Conservation (phyloP, 1,140 invertebrate species). For the Papilio aristodemus region DNA sequence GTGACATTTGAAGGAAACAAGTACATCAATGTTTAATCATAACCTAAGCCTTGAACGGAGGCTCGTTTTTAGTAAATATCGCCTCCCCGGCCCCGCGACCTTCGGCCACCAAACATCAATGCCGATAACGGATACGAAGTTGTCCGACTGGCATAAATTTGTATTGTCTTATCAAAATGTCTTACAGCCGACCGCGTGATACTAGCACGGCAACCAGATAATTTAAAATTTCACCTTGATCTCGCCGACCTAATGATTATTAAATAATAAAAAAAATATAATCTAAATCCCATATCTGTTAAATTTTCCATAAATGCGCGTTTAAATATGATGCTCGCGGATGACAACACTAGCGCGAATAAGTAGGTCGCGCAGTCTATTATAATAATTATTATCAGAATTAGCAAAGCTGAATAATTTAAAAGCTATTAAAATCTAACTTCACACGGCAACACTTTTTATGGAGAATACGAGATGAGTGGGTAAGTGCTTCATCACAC, state of each 20-base stretch:
- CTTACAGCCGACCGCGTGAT: conserved; percentile 55
- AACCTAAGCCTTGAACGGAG: conserved; percentile 25
- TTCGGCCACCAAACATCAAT: conserved; percentile 67
- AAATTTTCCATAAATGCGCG: conserved; percentile 10
- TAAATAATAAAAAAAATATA: conserved; percentile 25
- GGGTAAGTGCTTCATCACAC: too few species aligned
- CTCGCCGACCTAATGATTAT: conserved; percentile 43
- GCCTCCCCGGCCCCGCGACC: conserved; percentile 61
- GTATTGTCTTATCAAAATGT: conserved; percentile 76
- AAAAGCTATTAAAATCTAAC: background rate
- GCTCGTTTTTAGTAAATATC: conserved; percentile 27
- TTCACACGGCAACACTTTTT: background rate
- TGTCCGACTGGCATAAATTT: conserved; percentile 77
- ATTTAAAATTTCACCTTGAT: conserved; percentile 56
- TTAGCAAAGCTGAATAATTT: conserved; percentile 18
- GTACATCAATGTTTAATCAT: background rate
- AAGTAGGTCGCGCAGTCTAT: conserved; percentile 16
- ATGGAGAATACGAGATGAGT: background rate
- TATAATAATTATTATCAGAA: conserved; percentile 3
- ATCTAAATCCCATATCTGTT: conserved; percentile 7
- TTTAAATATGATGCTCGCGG: background rate
- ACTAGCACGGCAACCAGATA: conserved; percentile 69
- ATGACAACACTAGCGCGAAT: background rate
- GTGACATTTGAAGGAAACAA: background rate
- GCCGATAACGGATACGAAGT: conserved; percentile 66